Evolutionary conservation across 2,113 vertebrate species (phyloP).

Genomic region (Zosterops pallidus): DNA sequence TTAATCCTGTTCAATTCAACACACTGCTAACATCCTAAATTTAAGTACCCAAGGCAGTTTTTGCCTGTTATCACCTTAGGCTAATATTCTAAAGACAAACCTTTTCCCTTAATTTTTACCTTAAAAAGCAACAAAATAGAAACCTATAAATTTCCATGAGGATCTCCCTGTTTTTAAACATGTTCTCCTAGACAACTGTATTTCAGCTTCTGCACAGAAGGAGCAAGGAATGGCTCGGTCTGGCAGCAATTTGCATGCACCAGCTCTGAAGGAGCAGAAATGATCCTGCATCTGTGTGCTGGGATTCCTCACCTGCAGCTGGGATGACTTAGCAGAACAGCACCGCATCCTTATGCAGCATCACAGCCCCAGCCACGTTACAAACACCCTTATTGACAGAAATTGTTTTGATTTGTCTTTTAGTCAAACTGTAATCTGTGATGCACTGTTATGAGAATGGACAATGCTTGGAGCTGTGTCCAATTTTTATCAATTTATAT

Average conservation of each 20-base stretch:
- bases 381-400: background rate
- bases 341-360: background rate
- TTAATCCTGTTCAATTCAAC: background rate
- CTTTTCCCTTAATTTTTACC: background rate
- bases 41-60: background rate
- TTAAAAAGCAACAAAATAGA: background rate
- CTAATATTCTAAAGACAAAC: background rate
- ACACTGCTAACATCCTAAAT: background rate
- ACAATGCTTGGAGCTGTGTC: background rate
- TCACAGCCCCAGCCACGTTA: background rate
- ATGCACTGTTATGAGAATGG: background rate
- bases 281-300: background rate
- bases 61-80: background rate
- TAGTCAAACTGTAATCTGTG: background rate
- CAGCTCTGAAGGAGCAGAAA: background rate
- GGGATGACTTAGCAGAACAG: slow-evolving; percentile 54
- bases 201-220: background rate
- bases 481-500: background rate
- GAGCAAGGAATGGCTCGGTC: background rate
- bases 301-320: background rate
- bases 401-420: background rate
- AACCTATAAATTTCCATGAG: background rate
- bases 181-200: background rate
- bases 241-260: background rate
- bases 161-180: background rate